phyloP scores from a whole-genome alignment of 1,140 invertebrate species.

The Drosophila nigromelanica region DNA sequence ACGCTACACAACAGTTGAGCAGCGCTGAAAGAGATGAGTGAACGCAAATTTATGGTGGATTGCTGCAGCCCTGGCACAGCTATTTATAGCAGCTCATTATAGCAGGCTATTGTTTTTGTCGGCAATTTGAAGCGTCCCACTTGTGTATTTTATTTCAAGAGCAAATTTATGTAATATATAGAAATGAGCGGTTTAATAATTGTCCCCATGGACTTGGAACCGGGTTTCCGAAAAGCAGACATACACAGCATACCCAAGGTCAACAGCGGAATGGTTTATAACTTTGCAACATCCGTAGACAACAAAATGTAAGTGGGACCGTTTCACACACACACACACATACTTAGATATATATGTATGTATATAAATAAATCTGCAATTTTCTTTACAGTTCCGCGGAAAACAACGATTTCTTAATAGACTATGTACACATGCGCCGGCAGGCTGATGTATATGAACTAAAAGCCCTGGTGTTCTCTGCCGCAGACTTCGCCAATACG shows the following conservation, averaged over 20 bases:
- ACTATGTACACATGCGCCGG: constrained; percentile 70
- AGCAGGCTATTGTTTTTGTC: constrained; percentile 10
- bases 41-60: not conserved
- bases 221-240: constrained; percentile 71
- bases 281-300: constrained; percentile 46
- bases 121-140: not conserved
- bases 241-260: constrained; percentile 65
- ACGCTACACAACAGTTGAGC: constrained; percentile 26
- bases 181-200: constrained; percentile 67
- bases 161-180: not conserved
- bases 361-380: not conserved
- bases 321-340: constrained; percentile 1
- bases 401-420: constrained; percentile 62
- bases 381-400: constrained; percentile 35
- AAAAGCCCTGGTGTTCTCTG: constrained; percentile 62
- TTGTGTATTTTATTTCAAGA: not conserved
- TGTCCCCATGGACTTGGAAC: constrained; percentile 75
- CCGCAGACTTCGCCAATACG: constrained; percentile 50
- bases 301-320: constrained; percentile 50
- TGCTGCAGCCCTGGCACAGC: constrained; percentile 17
- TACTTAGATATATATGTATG: not conserved
- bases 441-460: constrained; percentile 55
- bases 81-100: constrained; percentile 42
- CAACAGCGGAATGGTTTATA: constrained; percentile 65
- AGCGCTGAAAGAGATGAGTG: constrained; percentile 4